Base-by-base conservation (phyloP, 2,888 invertebrate species). In the Apamea epomidion region DNA sequence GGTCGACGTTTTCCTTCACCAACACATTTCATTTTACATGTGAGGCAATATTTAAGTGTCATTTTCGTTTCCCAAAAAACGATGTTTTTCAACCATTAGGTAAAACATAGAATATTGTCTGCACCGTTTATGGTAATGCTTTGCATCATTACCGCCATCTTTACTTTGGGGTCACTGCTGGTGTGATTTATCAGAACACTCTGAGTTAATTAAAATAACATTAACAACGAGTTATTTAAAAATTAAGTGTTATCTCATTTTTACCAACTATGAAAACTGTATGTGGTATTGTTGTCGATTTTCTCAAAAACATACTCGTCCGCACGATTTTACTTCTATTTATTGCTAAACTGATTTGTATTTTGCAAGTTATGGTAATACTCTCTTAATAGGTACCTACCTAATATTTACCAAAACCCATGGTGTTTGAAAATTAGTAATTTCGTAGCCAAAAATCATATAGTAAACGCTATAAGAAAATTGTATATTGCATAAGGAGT, bases 111-210 rank as follows among this genome's bases (percentile, higher is more conserved):
- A 42, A 48, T n/a, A 83, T 71, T 71, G 14, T n/a, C 37, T 37
- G 29, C 21, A 48, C 3, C 51, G 14, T 51, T 62, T 54, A 82
- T 70, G 45, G 7, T 83, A 83, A 72, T 78, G 45, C 14, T 67
- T 71, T 32, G 16, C 42, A 67, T 48, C 72, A 73, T 78, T 70
- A 78, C 51, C n/a, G 14, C 62, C 78, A 86, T 86, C 62, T 74
- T 5, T 12, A 62, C 74, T 21, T 25, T 45, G 42, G 10, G 42
- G 51, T 65, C 29, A 8, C 42, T n/a, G 16, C 32, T 37, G 6
- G 32, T 51, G 18, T 82, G n/a, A 78, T 62, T 32, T 82, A 77
- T 86, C 78, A 25, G 14, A 48, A 69, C 0, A 42, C 12, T 29
- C 68, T 67, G 48, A 25, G 32, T 67, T 64, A 42, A 74, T 83